Evolutionary conservation across 2,113 vertebrate genomes (phyloP).

Genomic region (Thermophis baileyi): DNA sequence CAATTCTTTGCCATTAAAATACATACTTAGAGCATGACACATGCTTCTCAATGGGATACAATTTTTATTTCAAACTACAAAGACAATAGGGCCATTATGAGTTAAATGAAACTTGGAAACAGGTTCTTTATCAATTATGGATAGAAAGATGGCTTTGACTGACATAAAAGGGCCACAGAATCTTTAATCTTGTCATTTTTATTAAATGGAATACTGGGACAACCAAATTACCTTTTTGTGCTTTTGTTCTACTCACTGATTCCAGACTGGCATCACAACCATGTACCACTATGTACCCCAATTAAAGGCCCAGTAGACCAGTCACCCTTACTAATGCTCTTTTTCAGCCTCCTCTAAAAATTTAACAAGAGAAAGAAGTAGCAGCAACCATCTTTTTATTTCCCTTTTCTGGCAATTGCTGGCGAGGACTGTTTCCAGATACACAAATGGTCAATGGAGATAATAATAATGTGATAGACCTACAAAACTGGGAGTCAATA

Average conservation of each 20-base stretch:
- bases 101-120: neutral
- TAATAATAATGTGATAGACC: neutral
- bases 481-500: neutral
- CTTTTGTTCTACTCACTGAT: neutral
- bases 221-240: neutral
- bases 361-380: neutral
- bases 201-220: neutral
- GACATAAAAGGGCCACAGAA: neutral
- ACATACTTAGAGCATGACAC: neutral
- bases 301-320: neutral
- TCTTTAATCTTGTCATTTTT: neutral
- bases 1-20: slow-evolving; percentile 17
- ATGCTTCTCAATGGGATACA: neutral
- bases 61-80: neutral
- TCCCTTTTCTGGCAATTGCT: neutral
- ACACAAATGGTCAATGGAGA: neutral
- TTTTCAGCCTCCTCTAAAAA: neutral
- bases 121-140: neutral
- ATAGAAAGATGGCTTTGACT: neutral
- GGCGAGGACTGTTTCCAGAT: neutral
- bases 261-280: neutral
- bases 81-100: neutral
- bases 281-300: neutral
- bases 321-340: neutral
- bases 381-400: neutral